Percentiles rank a stretch among this genome's conserved stretches.
phyloP scores from a whole-genome alignment of 2,888 invertebrate genomes.

The Hofmannophila pseudospretella region DNA sequence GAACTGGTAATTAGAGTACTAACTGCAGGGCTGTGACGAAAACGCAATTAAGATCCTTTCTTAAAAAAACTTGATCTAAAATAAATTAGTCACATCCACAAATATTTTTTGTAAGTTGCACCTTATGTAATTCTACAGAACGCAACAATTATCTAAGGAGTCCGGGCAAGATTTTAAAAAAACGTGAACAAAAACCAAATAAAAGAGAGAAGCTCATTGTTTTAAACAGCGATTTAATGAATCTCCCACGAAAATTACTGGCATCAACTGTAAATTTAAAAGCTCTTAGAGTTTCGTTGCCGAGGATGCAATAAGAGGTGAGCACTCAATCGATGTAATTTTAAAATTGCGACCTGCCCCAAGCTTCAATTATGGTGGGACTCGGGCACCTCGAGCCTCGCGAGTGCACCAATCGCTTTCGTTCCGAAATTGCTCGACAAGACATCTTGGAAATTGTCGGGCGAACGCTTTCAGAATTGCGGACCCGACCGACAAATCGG shows the following conservation, averaged over 20 bases:
- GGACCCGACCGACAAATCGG: conserved; percentile 57
- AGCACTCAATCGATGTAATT: conserved; percentile 67
- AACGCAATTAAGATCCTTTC: conserved; percentile 13
- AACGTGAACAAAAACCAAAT: not conserved
- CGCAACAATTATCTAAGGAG: not conserved
- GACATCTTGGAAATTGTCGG: conserved; percentile 61
- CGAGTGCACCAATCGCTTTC: conserved; percentile 50
- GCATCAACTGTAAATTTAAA: conserved; percentile 42
- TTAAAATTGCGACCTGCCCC: conserved; percentile 68
- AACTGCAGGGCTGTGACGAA: conserved; percentile 28
- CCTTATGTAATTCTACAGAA: not conserved
- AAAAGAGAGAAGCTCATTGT: conserved; percentile 30
- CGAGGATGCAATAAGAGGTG: conserved; percentile 44
- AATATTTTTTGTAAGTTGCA: conserved; percentile 1
- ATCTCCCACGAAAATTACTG: conserved; percentile 39
- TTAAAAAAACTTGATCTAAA: conserved; percentile 3
- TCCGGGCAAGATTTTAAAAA: not conserved
- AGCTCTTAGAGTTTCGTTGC: conserved; percentile 43
- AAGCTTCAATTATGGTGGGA: conserved; percentile 60
- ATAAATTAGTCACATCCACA: conserved; percentile 3
- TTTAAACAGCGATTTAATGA: conserved; percentile 51
- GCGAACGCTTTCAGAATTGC: conserved; percentile 52
- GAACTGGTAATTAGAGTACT: conserved; percentile 46
- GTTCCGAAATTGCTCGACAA: conserved; percentile 60
- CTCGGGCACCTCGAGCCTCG: conserved; percentile 42